These are phyloP conservation scores for human DNA, from an alignment of 2,113 vertebrate genomes.

Conservation along the genomic window GRCh38 chr5:120325001-120325500, in stretches of 20 bases:
- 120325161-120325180: neutral
- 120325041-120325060: neutral
- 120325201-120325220: neutral
- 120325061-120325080: neutral
- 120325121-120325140: neutral
- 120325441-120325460: neutral
- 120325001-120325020: neutral
- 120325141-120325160: neutral
- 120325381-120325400: neutral
- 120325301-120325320: neutral
- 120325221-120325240: neutral
- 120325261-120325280: neutral
- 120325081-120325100: neutral
- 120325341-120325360: neutral
- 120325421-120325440: neutral
- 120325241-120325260: neutral
- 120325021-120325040: neutral
- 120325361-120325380: neutral
- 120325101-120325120: neutral
- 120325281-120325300: neutral
- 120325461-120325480: neutral
- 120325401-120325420: neutral
- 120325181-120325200: neutral
- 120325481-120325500: neutral
- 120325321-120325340: neutral